Conservation (phyloP, 92 coral and sea anemone species). For the Epizoanthus rinbou region DNA sequence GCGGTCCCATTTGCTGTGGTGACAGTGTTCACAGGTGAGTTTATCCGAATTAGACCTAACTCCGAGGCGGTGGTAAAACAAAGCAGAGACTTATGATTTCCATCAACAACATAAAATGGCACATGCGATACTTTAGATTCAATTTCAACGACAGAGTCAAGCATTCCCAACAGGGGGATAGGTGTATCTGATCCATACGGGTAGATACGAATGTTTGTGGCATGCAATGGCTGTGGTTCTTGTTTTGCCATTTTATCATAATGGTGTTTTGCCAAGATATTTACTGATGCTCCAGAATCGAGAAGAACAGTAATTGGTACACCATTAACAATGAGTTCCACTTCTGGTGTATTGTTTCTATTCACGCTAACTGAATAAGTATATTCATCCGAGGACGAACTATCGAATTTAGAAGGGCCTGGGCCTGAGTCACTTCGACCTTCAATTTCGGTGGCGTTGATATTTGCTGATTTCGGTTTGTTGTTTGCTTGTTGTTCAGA, state of each 20-base stretch:
- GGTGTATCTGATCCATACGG: conserved; percentile 34
- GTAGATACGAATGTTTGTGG: conserved; percentile 12
- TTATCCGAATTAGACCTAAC: conserved; percentile 32
- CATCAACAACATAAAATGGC: conserved; percentile 39
- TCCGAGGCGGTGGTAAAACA: conserved; percentile 37
- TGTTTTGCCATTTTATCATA: conserved; percentile 9
- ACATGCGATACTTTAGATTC: background rate
- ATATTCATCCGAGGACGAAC: conserved; percentile 14
- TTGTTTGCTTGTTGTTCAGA: conserved; percentile 45
- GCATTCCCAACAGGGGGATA: conserved; percentile 20
- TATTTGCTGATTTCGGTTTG: conserved; percentile 39
- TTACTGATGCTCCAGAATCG: conserved; percentile 63
- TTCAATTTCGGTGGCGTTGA: conserved; percentile 40
- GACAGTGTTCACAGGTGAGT: conserved; percentile 29
- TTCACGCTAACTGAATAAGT: background rate
- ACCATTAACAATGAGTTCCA: background rate
- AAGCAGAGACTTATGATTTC: conserved; percentile 40
- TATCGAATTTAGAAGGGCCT: conserved; percentile 25
- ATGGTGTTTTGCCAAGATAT: conserved; percentile 37
- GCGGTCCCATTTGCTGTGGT: background rate
- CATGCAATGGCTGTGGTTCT: conserved; percentile 30
- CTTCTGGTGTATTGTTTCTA: conserved; percentile 10
- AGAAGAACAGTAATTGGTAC: conserved; percentile 47
- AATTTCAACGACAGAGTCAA: conserved; percentile 26
- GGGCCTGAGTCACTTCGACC: conserved; percentile 34